Percentiles rank a stretch among this genome's conserved stretches.
Conservation (phyloP, 2,113 vertebrate genomes). For the Diphyllodes magnificus region DNA sequence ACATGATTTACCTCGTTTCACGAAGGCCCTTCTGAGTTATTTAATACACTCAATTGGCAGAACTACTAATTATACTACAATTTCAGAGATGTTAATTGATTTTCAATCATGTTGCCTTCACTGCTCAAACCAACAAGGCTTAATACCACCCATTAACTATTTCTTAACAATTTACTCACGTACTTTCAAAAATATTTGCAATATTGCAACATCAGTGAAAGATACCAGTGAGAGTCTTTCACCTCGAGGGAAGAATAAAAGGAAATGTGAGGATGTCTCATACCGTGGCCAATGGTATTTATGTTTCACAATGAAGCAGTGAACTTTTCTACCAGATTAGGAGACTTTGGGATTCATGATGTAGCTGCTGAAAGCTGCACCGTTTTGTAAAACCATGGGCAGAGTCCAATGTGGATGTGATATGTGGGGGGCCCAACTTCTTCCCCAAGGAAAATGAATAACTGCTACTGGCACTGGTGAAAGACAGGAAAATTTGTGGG, state of each 20-base stretch:
- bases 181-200: not conserved
- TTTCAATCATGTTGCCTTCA: constrained; percentile 30
- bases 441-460: not conserved
- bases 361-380: not conserved
- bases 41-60: constrained; percentile 12
- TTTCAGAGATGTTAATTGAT: constrained; percentile 21
- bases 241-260: not conserved
- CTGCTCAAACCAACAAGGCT: not conserved
- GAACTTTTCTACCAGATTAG: not conserved
- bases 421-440: not conserved
- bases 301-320: not conserved
- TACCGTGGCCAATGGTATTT: fast-evolving
- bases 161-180: not conserved
- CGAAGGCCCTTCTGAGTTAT: constrained; percentile 2
- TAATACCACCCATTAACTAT: not conserved
- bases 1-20: not conserved
- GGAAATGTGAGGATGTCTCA: not conserved
- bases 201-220: not conserved
- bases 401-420: not conserved
- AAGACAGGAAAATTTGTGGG: not conserved
- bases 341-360: not conserved
- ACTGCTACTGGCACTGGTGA: not conserved
- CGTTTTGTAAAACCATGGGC: not conserved
- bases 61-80: constrained; percentile 11
- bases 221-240: not conserved